Evolutionary conservation across 2,113 vertebrate species (phyloP), one percentile per base, ranked within the genome.

Genomic region (Cavia porcellus): DNA sequence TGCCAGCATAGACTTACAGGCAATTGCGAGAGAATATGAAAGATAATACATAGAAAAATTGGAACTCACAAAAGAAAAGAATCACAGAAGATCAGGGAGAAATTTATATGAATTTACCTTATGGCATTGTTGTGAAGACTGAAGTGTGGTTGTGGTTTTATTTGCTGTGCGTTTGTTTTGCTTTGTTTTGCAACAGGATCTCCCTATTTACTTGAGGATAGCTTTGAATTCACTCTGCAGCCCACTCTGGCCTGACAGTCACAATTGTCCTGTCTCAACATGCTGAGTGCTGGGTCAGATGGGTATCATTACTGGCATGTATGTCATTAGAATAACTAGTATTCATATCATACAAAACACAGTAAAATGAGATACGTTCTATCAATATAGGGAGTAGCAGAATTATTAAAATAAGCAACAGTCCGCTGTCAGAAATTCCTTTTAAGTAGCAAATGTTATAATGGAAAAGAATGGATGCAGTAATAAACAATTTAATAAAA

Each of bases 31-130:
- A 61, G 30, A 91, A 75, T 55, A 11, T 19, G 28, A 86, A 55
- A 75, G 81, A 85, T 72, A 55, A 89, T 57, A 3, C 68, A 42
- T 1, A 45, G 30, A 45, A 81, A 35, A 28, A 83, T 64, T 61
- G n/a, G 12, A 89, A 15, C 82, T 28, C 96, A n/a, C 50, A 15
- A 83, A 79, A 94, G 10, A 89, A 74, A 93, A 81, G 24, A 75
- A 96, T 74, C 15, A 59, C 89, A 3, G 35, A 35, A 35, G 61
- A 74, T 38, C 28, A 77, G 10, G 10, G 17, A 80, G 17, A 90
- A 86, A 61, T 28, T 74, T 82, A 55, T 80, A 47, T 42, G 38
- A 77, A 50, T 45, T 28, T 32, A 66, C 9, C 30, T 70, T 6
- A 50, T 92, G 47, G 74, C 35, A 24, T 10, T 77, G 1, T 47